Conservation (phyloP, 2,888 invertebrate species). For the Macrophya annulata region DNA sequence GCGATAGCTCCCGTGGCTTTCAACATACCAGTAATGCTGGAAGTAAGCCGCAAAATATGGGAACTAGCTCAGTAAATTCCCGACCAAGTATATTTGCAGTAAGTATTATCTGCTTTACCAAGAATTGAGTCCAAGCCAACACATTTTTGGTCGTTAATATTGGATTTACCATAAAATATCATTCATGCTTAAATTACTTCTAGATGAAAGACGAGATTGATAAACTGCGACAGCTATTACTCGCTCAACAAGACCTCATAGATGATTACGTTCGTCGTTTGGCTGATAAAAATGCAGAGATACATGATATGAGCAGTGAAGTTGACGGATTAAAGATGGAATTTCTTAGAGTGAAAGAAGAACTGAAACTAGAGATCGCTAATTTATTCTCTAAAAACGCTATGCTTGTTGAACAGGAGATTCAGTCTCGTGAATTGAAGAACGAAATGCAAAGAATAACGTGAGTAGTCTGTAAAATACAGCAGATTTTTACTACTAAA, state of each 20-base stretch:
- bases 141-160: background rate
- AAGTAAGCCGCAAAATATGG: background rate
- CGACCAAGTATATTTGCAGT: background rate
- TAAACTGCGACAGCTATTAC: constrained; percentile 17
- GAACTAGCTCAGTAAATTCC: background rate
- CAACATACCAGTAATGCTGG: background rate
- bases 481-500: background rate
- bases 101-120: background rate
- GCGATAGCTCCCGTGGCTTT: background rate
- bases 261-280: constrained; percentile 15
- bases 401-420: constrained; percentile 25
- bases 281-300: background rate
- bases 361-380: constrained; percentile 19
- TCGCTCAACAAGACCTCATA: constrained; percentile 25
- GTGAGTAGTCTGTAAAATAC: constrained; percentile 12
- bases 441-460: constrained; percentile 41
- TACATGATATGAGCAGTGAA: background rate
- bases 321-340: background rate
- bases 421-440: constrained; percentile 28
- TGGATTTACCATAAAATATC: background rate
- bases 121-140: background rate
- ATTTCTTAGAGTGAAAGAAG: background rate
- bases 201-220: constrained; percentile 1
- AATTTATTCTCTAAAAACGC: constrained; percentile 34
- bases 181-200: background rate